Conservation (phyloP, 1,140 invertebrate genomes). For the Ganaspis sp. region DNA sequence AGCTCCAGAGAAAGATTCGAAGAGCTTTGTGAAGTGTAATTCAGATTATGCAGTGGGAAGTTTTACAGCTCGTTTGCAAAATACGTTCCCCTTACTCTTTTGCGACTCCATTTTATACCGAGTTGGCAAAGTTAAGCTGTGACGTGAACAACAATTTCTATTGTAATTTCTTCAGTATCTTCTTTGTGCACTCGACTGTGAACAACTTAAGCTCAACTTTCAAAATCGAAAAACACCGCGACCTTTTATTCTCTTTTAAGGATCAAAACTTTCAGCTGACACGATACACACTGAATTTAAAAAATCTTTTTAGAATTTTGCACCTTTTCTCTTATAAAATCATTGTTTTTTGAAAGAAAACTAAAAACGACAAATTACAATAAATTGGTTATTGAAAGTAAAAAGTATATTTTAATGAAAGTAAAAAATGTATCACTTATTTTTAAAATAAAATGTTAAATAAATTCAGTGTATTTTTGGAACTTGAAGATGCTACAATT, state of each 20-base stretch:
- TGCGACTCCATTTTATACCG: background rate
- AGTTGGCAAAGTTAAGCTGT: conserved; percentile 22
- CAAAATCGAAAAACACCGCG: background rate
- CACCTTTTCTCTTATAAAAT: no score
- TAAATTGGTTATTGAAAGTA: no score
- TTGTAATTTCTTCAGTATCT: conserved; percentile 14
- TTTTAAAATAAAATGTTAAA: no score
- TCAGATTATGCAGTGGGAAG: conserved; percentile 26
- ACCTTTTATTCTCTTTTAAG: background rate
- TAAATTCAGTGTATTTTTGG: no score
- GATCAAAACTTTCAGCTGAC: background rate
- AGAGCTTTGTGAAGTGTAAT: conserved; percentile 21
- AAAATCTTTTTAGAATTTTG: no score
- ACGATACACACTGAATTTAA: no score
- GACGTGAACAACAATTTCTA: conserved; percentile 23
- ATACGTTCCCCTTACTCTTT: background rate
- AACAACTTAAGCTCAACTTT: background rate
- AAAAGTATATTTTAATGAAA: no score
- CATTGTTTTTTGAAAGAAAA: no score
- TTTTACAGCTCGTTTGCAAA: conserved; percentile 28
- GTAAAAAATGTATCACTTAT: no score
- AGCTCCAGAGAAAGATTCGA: conserved; percentile 20
- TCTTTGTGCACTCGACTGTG: background rate
- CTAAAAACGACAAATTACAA: no score
- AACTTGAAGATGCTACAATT: no score